Evolutionary conservation across 2,888 invertebrate species (phyloP).

Genomic region (Lasioglossum vierecki): DNA sequence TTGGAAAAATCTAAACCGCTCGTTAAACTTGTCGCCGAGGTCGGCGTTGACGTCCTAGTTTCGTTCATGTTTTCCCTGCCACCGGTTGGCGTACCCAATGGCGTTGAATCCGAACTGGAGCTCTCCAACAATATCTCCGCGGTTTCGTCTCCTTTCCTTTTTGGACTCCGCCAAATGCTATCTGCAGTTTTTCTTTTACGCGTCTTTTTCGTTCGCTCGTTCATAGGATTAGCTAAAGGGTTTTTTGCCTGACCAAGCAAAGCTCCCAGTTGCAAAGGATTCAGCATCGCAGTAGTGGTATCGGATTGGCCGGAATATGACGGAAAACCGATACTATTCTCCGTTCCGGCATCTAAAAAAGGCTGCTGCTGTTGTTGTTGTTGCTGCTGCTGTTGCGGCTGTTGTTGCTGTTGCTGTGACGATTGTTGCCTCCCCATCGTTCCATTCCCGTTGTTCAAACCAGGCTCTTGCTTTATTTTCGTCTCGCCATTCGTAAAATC

Average conservation of each 20-base stretch:
- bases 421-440: conserved; percentile 72
- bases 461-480: conserved; percentile 83
- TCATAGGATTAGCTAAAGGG: conserved; percentile 73
- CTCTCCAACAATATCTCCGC: conserved; percentile 87
- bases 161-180: conserved; percentile 87
- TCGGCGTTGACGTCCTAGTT: conserved; percentile 85
- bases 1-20: conserved; percentile 86
- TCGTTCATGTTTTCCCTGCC: conserved; percentile 84
- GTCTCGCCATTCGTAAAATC: conserved; percentile 82
- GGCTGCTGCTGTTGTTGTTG: conserved; percentile 77
- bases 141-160: conserved; percentile 86
- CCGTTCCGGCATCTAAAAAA: conserved; percentile 85
- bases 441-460: conserved; percentile 78
- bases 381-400: conserved; percentile 68
- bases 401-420: conserved; percentile 66
- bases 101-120: conserved; percentile 87
- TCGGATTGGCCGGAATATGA: conserved; percentile 84
- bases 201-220: conserved; percentile 85
- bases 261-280: conserved; percentile 81
- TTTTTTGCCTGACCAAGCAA: conserved; percentile 79
- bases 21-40: conserved; percentile 80
- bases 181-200: conserved; percentile 87
- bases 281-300: conserved; percentile 81
- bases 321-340: conserved; percentile 84
- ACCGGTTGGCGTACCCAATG: conserved; percentile 85